Evolutionary conservation across 64 coral and sea anemone species (phyloP).

Genomic region (Porites lutea): DNA sequence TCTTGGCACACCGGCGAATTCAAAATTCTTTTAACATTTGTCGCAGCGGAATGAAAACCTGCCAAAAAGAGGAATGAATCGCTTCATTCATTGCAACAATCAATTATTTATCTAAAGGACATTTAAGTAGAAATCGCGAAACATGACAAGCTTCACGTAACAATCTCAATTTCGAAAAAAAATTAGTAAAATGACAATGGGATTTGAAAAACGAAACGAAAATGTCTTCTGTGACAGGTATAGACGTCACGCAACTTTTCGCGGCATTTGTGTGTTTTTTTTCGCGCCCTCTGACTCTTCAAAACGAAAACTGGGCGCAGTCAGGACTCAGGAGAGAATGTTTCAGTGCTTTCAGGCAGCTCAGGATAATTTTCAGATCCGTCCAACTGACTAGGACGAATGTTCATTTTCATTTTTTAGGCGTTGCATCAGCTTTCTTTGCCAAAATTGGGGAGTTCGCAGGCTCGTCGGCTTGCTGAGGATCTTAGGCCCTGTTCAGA

Average conservation of each 20-base stretch:
- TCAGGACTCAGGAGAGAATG: no score
- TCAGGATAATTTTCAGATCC: no score
- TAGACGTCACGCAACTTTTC: neutral
- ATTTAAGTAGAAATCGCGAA: neutral
- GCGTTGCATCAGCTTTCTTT: no score
- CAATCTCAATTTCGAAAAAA: neutral
- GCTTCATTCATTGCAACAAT: conserved; percentile 21
- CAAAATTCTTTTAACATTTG: neutral
- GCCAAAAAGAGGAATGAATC: neutral
- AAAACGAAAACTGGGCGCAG: no score
- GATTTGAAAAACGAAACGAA: no score
- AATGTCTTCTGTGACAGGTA: neutral
- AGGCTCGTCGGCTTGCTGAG: no score
- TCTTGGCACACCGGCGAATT: neutral
- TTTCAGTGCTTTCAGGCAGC: no score
- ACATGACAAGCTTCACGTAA: conserved; percentile 15
- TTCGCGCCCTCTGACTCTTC: neutral
- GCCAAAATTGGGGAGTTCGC: no score
- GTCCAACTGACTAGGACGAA: no score
- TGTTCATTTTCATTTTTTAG: no score
- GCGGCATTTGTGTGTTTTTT: neutral
- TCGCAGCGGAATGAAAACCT: neutral
- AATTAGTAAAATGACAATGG: no score
- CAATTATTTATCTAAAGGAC: conserved; percentile 19
- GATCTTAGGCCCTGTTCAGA: no score